Evolutionary conservation across 1,140 invertebrate species (phyloP).

Genomic region (Cotesia chilonis): DNA sequence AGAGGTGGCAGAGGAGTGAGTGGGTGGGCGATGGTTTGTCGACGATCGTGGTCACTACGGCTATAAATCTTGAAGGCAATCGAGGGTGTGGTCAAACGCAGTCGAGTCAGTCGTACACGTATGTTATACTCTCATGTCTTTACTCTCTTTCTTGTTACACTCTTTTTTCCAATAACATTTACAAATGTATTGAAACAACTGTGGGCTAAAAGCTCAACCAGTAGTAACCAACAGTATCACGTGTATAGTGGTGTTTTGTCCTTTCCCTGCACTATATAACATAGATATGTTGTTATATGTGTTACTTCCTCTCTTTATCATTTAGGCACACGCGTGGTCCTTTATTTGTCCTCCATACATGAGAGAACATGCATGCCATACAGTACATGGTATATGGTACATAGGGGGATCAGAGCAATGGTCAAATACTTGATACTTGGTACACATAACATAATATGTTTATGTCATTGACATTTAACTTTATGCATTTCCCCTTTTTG

Average conservation of each 20-base stretch:
- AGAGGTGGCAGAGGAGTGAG: conserved; percentile 13
- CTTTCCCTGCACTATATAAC: neutral
- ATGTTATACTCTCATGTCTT: conserved; percentile 2
- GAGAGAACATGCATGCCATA: too few relatives aligned
- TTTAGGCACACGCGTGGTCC: neutral
- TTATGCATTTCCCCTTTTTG: conserved; percentile 18
- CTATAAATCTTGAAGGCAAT: conserved; percentile 42
- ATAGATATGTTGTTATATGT: neutral
- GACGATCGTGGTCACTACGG: conserved; percentile 14
- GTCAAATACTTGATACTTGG: conserved; percentile 6
- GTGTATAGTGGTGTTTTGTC: neutral
- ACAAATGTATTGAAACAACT: conserved; percentile 38
- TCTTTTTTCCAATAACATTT: conserved; percentile 1
- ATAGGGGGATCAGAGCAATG: conserved; percentile 14
- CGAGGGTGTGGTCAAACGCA: conserved; percentile 46
- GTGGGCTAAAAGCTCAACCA: conserved; percentile 13
- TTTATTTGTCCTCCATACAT: neutral
- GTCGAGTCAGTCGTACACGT: conserved; percentile 36
- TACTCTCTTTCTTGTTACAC: conserved; percentile 16
- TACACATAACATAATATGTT: conserved; percentile 41
- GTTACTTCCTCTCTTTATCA: neutral
- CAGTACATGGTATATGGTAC: neutral
- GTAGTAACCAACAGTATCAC: conserved; percentile 28
- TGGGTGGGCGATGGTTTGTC: conserved; percentile 20
- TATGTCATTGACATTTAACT: conserved; percentile 36